Percentiles rank a stretch among this genome's conserved stretches.
phyloP scores from a whole-genome alignment of 2,888 invertebrate species.

The Tiliacea citrago region DNA sequence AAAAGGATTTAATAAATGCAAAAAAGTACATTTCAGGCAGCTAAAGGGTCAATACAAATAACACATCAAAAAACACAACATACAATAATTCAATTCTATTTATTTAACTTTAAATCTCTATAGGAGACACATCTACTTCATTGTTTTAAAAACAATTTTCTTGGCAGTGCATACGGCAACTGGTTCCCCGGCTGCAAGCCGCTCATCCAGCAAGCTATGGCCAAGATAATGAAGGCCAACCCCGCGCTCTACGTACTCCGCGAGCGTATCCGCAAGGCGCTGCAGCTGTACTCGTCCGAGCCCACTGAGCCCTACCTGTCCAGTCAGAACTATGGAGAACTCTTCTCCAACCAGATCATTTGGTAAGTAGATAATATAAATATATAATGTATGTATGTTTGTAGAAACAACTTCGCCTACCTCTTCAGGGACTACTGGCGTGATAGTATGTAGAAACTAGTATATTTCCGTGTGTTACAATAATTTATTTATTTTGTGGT shows the following conservation, averaged over 20 bases:
- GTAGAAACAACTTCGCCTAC: too few species aligned
- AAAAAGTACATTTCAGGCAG: background rate
- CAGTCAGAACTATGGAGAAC: constrained; percentile 99
- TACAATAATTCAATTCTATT: too few species aligned
- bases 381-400: too few species aligned
- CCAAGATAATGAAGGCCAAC: constrained; percentile 99
- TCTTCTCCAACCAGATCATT: constrained; percentile 99
- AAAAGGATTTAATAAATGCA: background rate
- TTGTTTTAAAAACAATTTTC: background rate
- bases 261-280: constrained; percentile 99
- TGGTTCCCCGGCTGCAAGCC: constrained; percentile 99
- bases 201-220: constrained; percentile 99
- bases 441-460: too few species aligned
- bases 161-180: constrained; percentile 97
- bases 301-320: constrained; percentile 99
- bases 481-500: too few species aligned
- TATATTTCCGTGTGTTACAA: too few species aligned
- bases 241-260: constrained; percentile 99
- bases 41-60: background rate
- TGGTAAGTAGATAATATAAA: constrained; percentile 91
- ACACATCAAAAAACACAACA: too few species aligned
- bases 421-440: too few species aligned
- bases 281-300: constrained; percentile 99
- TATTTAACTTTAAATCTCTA: background rate
- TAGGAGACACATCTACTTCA: background rate